Evolutionary conservation across 1,140 invertebrate species (phyloP).

Genomic region (Galleria mellonella): DNA sequence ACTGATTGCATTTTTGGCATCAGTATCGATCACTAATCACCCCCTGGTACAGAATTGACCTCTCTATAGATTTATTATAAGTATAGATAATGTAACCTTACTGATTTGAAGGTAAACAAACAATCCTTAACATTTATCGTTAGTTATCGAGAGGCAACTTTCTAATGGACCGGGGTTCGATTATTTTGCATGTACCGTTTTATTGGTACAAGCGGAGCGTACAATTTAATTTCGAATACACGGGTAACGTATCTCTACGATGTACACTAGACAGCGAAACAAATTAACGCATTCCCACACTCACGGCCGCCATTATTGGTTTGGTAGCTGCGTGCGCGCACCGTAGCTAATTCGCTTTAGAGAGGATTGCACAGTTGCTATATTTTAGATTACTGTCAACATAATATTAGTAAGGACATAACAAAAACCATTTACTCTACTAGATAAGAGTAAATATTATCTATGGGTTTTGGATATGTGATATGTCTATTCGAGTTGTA

Average conservation of each 20-base stretch:
- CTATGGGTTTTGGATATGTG: too few species aligned
- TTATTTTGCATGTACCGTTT: slow-evolving; percentile 33
- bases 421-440: too few species aligned
- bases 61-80: too few species aligned
- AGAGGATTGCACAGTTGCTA: slow-evolving; percentile 5
- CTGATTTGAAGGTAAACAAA: too few species aligned
- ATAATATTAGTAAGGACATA: neutral
- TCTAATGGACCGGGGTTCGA: slow-evolving; percentile 13
- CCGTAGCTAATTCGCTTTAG: slow-evolving; percentile 8
- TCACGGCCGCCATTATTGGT: slow-evolving; percentile 7
- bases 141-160: slow-evolving; percentile 7
- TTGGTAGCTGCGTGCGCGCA: slow-evolving; percentile 6
- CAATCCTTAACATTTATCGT: too few species aligned
- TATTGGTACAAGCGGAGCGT: slow-evolving; percentile 34
- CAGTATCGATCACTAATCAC: too few species aligned
- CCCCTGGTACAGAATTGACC: too few species aligned
- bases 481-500: too few species aligned
- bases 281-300: slow-evolving; percentile 42
- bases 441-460: too few species aligned
- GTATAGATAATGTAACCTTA: too few species aligned
- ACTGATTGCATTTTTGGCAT: too few species aligned
- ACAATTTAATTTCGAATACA: slow-evolving; percentile 43
- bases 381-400: too few species aligned
- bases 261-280: slow-evolving; percentile 8
- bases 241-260: slow-evolving; percentile 24